Base-by-base conservation (phyloP, 2,888 invertebrate species). In the Stenotaenia linearis region DNA sequence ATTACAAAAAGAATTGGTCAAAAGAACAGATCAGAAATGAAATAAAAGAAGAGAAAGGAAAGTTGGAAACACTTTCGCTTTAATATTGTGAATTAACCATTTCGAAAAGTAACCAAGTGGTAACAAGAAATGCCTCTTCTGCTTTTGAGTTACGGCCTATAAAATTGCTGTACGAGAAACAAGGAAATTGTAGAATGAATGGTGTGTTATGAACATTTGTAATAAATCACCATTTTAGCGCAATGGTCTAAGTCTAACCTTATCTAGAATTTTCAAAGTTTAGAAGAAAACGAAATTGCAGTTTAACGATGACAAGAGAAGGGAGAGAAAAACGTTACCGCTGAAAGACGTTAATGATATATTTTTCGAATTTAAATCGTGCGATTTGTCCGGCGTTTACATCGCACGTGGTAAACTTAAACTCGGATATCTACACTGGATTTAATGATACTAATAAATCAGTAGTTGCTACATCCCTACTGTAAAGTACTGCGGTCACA, bases 141-240 rank as follows among this genome's bases (percentile, higher is more conserved):
- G 28, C 69, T 23, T 69, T 69, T 69, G 69, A 69, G 69, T 69
- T 69, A 69, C n/a, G n/a, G 28, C 25, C 69, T 69, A 69, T 69
- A 69, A 69, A 69, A 69, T 69, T 69, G 69, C 69, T 69, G n/a
- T 28, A 69, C 69, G 69, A 69, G 69, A 69, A 69, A 69, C 69
- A 69, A 69, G 69, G 28, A 69, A 69, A 69, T 69, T 69, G 69
- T 69, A 69, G 69, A 69, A 69, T 69, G 69, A 69, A 69, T 69
- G 69, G 69, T 69, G 69, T 69, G 69, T 69, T 69, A 69, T 69
- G 69, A 69, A 69, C 69, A 69, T 69, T 69, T 69, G 69, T 69
- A 69, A 69, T 69, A 69, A 69, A 69, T 69, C 69, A 69, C 25
- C 69, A 69, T 69, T 69, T 69, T 69, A 69, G 69, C 15, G 69